These are phyloP conservation scores for Hippocampus kuda DNA, from an alignment of 2,797 vertebrate species.

Conservation along the genomic window DNA sequence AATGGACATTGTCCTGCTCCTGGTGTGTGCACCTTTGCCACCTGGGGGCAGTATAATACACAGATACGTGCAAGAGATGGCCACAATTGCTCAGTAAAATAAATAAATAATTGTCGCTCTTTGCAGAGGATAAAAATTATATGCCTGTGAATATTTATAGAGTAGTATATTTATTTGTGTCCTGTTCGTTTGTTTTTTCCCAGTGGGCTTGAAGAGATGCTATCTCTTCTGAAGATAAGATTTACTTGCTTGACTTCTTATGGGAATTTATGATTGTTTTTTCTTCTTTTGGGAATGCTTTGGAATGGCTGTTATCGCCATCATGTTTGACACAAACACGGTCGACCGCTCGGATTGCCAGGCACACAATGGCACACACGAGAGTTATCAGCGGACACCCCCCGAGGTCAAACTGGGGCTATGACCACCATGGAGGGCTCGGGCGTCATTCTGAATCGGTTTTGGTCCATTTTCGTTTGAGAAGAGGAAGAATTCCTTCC, in stretches of 20 bases:
- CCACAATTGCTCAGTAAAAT: no score
- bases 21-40: no score
- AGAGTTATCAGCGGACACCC: slow-evolving; percentile 42
- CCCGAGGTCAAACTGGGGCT: slow-evolving; percentile 9
- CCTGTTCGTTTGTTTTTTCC: no score
- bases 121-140: background rate
- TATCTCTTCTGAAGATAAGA: slow-evolving; percentile 40
- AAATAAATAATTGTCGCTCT: background rate
- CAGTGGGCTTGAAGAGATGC: slow-evolving; percentile 23
- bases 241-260: slow-evolving; percentile 42
- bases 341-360: slow-evolving; percentile 30
- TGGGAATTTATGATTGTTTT: slow-evolving; percentile 34
- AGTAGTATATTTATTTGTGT: no score
- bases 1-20: background rate
- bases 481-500: background rate
- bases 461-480: background rate
- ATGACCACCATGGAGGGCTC: slow-evolving; percentile 13
- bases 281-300: slow-evolving; percentile 36
- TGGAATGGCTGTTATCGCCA: slow-evolving; percentile 48
- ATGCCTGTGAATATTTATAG: background rate
- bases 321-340: slow-evolving; percentile 39
- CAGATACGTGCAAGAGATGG: background rate
- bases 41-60: no score
- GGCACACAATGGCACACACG: slow-evolving; percentile 33
- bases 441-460: slow-evolving; percentile 3